Percentiles rank a stretch among this genome's conserved stretches.
Evolutionary conservation across 1,140 invertebrate species (phyloP).

Genomic region (Aplysia californica): DNA sequence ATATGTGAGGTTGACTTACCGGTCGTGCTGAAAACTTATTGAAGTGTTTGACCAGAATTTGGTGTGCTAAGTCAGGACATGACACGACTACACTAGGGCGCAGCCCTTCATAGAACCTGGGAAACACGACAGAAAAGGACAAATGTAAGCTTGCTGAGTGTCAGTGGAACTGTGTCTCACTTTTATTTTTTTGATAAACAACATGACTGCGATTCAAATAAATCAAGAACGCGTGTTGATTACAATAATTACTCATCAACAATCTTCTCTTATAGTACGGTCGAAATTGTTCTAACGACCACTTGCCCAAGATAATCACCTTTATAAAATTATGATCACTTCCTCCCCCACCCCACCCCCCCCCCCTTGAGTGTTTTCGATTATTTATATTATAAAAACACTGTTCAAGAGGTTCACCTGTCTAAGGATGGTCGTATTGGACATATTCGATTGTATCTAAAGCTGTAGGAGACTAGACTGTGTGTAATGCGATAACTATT

Average conservation of each 20-base stretch:
- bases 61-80: constrained; percentile 6
- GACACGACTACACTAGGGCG: constrained; percentile 17
- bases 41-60: constrained; percentile 19
- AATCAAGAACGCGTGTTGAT: background rate
- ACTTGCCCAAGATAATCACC: too few relatives aligned
- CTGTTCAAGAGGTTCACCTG: too few relatives aligned
- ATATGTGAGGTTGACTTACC: background rate
- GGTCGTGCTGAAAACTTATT: constrained; percentile 12
- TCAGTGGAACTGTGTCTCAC: background rate
- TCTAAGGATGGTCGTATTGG: too few relatives aligned
- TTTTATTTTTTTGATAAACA: background rate
- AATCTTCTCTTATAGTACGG: background rate
- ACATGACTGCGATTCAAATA: background rate
- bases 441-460: too few relatives aligned
- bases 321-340: too few relatives aligned
- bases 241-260: background rate
- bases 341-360: too few relatives aligned
- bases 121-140: background rate
- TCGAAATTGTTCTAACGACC: background rate
- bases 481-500: too few relatives aligned
- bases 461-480: too few relatives aligned
- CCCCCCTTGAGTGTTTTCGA: too few relatives aligned
- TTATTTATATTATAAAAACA: too few relatives aligned
- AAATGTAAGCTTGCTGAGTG: background rate
- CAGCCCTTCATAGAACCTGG: constrained; percentile 20